Percentiles rank a stretch among this genome's conserved stretches.
These are phyloP conservation scores for Sarcophaga caerulescens DNA, from an alignment of 2,888 invertebrate genomes.

Conservation along the genomic window DNA sequence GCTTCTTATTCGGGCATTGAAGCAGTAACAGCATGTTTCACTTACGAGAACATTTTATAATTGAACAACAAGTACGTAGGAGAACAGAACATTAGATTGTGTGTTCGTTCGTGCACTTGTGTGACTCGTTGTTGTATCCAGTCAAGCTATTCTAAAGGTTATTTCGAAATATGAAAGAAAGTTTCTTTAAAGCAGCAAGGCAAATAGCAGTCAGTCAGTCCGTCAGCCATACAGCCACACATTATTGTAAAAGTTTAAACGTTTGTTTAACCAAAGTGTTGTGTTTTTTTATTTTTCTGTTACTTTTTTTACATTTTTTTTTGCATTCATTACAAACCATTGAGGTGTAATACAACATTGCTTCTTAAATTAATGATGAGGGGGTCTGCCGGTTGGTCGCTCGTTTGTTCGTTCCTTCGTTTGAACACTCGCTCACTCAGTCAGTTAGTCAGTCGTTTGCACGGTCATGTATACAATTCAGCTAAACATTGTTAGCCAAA, in stretches of 20 bases:
- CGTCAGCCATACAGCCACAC: not conserved
- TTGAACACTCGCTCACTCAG: not conserved
- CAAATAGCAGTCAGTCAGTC: not conserved
- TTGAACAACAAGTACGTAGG: conserved; percentile 32
- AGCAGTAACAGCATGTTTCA: conserved; percentile 61
- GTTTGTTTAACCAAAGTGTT: conserved; percentile 5
- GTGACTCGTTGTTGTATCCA: conserved; percentile 2
- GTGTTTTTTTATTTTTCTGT: too few relatives aligned
- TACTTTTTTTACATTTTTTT: not conserved
- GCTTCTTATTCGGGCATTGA: conserved; percentile 35
- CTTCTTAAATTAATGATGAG: conserved; percentile 49
- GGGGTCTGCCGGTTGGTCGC: not conserved
- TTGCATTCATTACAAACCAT: conserved; percentile 45
- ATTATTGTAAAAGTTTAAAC: conserved; percentile 11
- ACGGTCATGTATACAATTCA: too few relatives aligned
- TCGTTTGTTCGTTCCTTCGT: not conserved
- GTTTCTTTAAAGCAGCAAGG: conserved; percentile 25
- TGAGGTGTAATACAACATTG: conserved; percentile 43
- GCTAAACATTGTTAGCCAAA: not conserved
- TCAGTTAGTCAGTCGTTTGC: too few relatives aligned
- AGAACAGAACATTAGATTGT: too few relatives aligned
- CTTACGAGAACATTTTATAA: conserved; percentile 45
- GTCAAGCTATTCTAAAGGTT: not conserved
- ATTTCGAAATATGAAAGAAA: conserved; percentile 35
- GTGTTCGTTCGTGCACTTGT: conserved; percentile 18